phyloP scores from a whole-genome alignment of 1,140 invertebrate species.

The Drosophila triauraria region DNA sequence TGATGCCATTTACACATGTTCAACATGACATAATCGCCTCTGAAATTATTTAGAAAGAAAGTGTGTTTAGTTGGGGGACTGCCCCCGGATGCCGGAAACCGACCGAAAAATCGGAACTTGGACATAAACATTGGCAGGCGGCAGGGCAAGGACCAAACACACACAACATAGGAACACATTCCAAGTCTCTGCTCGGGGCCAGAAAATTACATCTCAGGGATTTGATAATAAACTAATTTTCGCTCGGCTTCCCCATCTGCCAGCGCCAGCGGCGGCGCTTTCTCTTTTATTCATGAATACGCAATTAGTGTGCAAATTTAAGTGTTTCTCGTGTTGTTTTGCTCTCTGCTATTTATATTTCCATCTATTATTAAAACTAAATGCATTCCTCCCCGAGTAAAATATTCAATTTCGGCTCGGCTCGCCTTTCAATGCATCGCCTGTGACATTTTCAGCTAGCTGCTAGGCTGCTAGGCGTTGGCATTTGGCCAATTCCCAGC shows the following conservation, averaged over 20 bases:
- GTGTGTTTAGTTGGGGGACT: slow-evolving; percentile 8
- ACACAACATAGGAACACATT: slow-evolving; percentile 19
- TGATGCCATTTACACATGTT: slow-evolving; percentile 72
- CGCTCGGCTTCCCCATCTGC: slow-evolving; percentile 17
- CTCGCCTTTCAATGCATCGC: slow-evolving; percentile 25
- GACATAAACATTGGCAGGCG: slow-evolving; percentile 16
- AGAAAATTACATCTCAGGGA: slow-evolving; percentile 75
- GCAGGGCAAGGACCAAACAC: background rate
- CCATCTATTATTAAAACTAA: slow-evolving; percentile 73
- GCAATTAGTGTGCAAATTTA: slow-evolving; percentile 78
- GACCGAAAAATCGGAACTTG: slow-evolving; percentile 32
- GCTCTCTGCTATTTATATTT: slow-evolving; percentile 48
- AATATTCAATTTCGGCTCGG: slow-evolving; percentile 67
- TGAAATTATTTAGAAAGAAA: slow-evolving; percentile 67
- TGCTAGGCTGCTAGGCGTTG: slow-evolving; percentile 12
- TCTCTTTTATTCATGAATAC: slow-evolving; percentile 80
- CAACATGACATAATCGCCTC: slow-evolving; percentile 80
- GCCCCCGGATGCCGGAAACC: slow-evolving; percentile 25
- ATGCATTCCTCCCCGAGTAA: slow-evolving; percentile 46
- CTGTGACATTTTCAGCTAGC: slow-evolving; percentile 23
- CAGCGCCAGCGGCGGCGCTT: slow-evolving; percentile 13
- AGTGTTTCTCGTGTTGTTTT: slow-evolving; percentile 57
- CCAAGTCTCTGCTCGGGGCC: slow-evolving; percentile 48
- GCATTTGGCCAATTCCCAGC: slow-evolving; percentile 57
- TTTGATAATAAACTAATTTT: slow-evolving; percentile 82